Evolutionary conservation across 2,888 invertebrate genomes (phyloP).

Genomic region (Oeneis ivallda): DNA sequence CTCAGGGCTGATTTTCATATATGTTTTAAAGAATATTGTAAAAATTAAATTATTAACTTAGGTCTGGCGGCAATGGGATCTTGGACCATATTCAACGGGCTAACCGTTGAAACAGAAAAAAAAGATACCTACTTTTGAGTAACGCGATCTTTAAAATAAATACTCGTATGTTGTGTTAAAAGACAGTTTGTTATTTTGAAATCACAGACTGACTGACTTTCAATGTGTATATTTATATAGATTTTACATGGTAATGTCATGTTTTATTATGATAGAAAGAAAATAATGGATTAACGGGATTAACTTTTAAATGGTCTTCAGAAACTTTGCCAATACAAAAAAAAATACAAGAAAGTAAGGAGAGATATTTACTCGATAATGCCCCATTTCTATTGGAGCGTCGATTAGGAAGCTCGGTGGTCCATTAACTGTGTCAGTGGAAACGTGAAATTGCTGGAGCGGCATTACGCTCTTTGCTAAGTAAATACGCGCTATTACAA

Average conservation of each 20-base stretch:
- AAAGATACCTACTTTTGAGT: too few species aligned
- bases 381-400: not conserved
- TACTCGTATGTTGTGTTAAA: too few species aligned
- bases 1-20: too few species aligned
- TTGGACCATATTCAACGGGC: too few species aligned
- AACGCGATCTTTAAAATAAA: too few species aligned
- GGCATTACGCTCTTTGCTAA: conserved; percentile 14
- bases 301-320: not conserved
- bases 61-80: too few species aligned
- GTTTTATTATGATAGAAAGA: not conserved
- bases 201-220: too few species aligned
- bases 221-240: too few species aligned
- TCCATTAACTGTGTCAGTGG: conserved; percentile 28
- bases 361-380: conserved; percentile 12
- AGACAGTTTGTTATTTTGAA: too few species aligned
- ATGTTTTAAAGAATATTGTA: too few species aligned
- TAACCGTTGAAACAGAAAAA: too few species aligned
- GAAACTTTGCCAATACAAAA: not conserved
- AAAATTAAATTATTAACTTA: too few species aligned
- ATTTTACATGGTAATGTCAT: not conserved
- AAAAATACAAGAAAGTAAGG: not conserved
- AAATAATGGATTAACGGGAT: not conserved
- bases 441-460: conserved; percentile 16
- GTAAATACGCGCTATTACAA: conserved; percentile 19
- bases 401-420: conserved; percentile 11